Evolutionary conservation across 2,113 vertebrate genomes (phyloP).

Genomic region (Nesoenas mayeri): DNA sequence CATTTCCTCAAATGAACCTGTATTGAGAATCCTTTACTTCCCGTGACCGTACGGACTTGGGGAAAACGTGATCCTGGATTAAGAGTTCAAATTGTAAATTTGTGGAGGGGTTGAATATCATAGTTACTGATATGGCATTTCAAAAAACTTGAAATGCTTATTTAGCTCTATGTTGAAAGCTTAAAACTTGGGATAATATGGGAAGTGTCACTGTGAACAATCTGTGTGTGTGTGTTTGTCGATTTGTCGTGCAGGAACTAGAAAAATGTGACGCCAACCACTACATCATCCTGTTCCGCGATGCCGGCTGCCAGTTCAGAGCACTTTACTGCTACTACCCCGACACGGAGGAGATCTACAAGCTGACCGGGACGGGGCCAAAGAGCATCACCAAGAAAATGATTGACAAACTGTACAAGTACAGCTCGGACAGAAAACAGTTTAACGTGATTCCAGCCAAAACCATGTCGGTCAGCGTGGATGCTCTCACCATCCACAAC

Average conservation of each 20-base stretch:
- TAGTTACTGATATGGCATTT: not conserved
- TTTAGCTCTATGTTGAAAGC: not conserved
- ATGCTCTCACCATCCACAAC: constrained; percentile 94
- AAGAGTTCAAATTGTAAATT: not conserved
- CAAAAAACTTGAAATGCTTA: not conserved
- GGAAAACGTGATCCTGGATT: not conserved
- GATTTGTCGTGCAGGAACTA: constrained; percentile 79
- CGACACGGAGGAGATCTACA: constrained; percentile 90
- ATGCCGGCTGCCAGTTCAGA: constrained; percentile 93
- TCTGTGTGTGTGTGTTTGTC: not conserved
- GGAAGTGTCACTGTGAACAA: not conserved
- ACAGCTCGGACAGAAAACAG: constrained; percentile 97
- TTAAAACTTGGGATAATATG: not conserved
- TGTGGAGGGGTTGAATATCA: not conserved
- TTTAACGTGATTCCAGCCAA: constrained; percentile 94
- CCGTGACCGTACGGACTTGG: fast-evolving
- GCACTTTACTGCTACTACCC: constrained; percentile 91
- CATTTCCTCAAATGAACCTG: not conserved
- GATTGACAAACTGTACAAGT: constrained; percentile 97
- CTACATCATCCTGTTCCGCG: constrained; percentile 94
- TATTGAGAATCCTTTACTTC: not conserved
- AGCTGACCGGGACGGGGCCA: constrained; percentile 90
- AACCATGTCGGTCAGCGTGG: constrained; percentile 93
- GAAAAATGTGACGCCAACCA: constrained; percentile 96
- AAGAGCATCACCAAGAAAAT: constrained; percentile 89